A percentile compares a stretch with the other conserved stretches of the same genome.
Evolutionary conservation across 1,140 invertebrate genomes (phyloP).

Genomic region (Hycleus phaleratus): DNA sequence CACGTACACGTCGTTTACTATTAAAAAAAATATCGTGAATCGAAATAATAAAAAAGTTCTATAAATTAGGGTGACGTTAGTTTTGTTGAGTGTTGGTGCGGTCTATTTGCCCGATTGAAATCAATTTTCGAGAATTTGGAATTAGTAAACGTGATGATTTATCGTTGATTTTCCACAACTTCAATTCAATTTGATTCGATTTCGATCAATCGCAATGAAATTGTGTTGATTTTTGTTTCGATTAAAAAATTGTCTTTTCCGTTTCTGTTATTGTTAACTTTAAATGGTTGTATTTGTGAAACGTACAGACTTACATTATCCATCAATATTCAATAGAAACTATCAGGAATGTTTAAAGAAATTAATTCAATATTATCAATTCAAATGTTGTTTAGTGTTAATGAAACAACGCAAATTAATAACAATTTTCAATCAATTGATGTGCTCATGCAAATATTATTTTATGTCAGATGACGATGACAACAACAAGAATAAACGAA

Average conservation of each 20-base stretch:
- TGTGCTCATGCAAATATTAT: background rate
- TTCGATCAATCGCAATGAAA: slow-evolving; percentile 10
- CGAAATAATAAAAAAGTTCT: too few relatives aligned
- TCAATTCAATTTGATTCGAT: background rate
- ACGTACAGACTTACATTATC: background rate
- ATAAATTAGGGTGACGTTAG: too few relatives aligned
- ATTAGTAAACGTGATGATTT: slow-evolving; percentile 19
- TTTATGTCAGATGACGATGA: background rate
- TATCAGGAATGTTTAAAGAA: slow-evolving; percentile 30
- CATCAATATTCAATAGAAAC: background rate
- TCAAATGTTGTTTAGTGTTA: slow-evolving; percentile 9
- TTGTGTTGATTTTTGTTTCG: slow-evolving; percentile 8
- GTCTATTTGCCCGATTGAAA: too few relatives aligned
- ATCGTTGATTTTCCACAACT: background rate
- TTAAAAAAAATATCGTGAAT: too few relatives aligned
- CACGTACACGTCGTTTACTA: too few relatives aligned
- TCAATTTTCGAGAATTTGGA: too few relatives aligned
- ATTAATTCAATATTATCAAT: background rate
- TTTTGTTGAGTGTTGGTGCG: too few relatives aligned
- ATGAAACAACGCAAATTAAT: slow-evolving; percentile 13
- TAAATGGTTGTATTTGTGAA: slow-evolving; percentile 15
- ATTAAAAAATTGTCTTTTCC: background rate
- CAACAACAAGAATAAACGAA: background rate
- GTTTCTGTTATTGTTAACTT: slow-evolving; percentile 4
- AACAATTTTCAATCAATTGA: background rate